A percentile compares a stretch with the other conserved stretches of the same genome.
These are phyloP conservation scores for Rhinoraja longicauda DNA, from an alignment of 2,797 vertebrate genomes.

Conservation along the genomic window DNA sequence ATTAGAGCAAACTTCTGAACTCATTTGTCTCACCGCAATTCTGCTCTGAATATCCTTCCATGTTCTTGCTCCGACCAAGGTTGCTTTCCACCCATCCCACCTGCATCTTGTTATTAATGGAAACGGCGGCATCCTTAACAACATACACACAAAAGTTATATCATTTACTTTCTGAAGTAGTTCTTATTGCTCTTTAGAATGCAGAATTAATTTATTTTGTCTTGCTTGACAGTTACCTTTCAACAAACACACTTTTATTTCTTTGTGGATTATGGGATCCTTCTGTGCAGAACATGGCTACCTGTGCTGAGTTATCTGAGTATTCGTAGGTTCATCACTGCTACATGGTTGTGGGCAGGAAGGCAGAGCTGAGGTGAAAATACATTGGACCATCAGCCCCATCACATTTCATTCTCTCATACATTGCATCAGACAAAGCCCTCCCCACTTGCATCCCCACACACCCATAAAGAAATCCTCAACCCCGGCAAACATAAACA, in stretches of 20 bases:
- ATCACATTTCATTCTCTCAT: neutral
- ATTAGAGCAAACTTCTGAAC: neutral
- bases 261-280: neutral
- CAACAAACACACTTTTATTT: neutral
- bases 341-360: no score
- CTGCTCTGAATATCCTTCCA: neutral
- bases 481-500: neutral
- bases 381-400: neutral
- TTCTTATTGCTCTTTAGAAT: neutral
- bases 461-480: no score
- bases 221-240: neutral
- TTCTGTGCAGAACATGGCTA: neutral
- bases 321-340: no score
- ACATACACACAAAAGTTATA: neutral
- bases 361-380: no score
- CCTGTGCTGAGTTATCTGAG: no score
- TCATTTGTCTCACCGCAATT: neutral
- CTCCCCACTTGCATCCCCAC: neutral
- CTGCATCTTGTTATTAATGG: neutral
- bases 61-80: neutral
- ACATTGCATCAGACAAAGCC: neutral
- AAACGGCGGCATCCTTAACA: neutral
- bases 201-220: neutral
- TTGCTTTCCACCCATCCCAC: neutral
- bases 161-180: neutral